These are phyloP conservation scores for Pararge aegeria DNA, from an alignment of 1,140 invertebrate species.

Conservation along the genomic window DNA sequence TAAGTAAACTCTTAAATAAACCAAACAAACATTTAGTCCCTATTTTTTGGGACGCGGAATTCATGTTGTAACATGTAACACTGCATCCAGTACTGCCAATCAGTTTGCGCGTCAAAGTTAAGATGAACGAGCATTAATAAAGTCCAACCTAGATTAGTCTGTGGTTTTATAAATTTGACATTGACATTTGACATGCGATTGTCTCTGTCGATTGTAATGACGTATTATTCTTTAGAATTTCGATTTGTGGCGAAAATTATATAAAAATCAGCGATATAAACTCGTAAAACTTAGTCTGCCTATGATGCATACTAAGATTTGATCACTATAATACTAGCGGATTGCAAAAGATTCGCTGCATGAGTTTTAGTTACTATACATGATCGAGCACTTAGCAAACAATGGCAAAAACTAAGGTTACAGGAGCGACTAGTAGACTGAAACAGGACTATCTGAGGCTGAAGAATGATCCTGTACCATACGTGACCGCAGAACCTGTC, in stretches of 20 bases:
- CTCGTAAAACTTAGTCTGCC: not conserved
- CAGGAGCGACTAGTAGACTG: constrained; percentile 90
- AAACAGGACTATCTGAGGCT: constrained; percentile 97
- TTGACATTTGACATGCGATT: not conserved
- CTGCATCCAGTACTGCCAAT: too few species aligned
- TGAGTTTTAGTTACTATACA: constrained; percentile 11
- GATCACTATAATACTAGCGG: not conserved
- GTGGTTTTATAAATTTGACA: not conserved
- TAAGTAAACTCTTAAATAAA: too few species aligned
- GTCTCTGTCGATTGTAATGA: constrained; percentile 10
- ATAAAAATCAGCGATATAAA: not conserved
- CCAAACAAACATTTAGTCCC: too few species aligned
- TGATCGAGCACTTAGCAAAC: constrained; percentile 30
- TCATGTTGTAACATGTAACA: too few species aligned
- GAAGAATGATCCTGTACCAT: constrained; percentile 97
- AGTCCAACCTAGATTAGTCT: not conserved
- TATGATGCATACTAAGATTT: not conserved
- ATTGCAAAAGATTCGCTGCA: not conserved
- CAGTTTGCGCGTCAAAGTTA: too few species aligned
- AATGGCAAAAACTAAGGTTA: constrained; percentile 74
- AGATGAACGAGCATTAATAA: too few species aligned
- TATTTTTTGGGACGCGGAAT: too few species aligned
- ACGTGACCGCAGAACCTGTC: constrained; percentile 95
- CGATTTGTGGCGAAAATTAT: constrained; percentile 28
- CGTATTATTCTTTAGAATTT: constrained; percentile 26